phyloP scores from a whole-genome alignment of 2,888 invertebrate species.

The Barypeithes pellucidus region DNA sequence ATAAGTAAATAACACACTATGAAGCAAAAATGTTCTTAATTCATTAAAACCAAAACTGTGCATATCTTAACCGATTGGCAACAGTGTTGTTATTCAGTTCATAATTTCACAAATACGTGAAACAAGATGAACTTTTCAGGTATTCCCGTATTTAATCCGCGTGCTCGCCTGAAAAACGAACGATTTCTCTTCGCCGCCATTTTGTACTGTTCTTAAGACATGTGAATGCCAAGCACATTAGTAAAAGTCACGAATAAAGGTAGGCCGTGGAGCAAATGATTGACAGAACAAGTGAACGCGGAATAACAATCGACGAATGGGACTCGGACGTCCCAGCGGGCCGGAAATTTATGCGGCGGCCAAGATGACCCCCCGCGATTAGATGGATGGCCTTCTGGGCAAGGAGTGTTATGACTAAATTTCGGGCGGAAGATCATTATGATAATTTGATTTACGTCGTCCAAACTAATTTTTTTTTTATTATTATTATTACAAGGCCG shows the following conservation, averaged over 20 bases:
- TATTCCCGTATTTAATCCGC: not conserved
- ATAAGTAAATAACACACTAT: too few relatives aligned
- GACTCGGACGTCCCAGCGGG: constrained; percentile 50
- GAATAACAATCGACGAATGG: constrained; percentile 64
- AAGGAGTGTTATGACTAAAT: constrained; percentile 51
- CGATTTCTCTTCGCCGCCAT: constrained; percentile 36
- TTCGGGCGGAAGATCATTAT: constrained; percentile 32
- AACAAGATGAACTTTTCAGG: not conserved
- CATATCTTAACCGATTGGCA: too few relatives aligned
- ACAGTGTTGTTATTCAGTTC: too few relatives aligned
- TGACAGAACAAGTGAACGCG: constrained; percentile 65
- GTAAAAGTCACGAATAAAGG: constrained; percentile 53
- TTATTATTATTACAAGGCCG: too few relatives aligned
- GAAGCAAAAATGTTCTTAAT: too few relatives aligned
- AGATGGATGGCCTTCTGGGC: constrained; percentile 44
- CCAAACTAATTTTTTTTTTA: too few relatives aligned
- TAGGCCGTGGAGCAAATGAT: constrained; percentile 59
- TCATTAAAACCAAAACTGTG: too few relatives aligned
- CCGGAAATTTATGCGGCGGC: constrained; percentile 50
- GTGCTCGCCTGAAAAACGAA: not conserved
- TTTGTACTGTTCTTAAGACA: constrained; percentile 39
- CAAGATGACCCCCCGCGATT: constrained; percentile 52
- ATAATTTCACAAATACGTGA: not conserved
- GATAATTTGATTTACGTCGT: constrained; percentile 36
- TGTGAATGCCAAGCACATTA: constrained; percentile 43